Evolutionary conservation across 2,888 invertebrate genomes (phyloP), one percentile per base, ranked within the genome.

Genomic region (Thecocarcelia acutangulata): DNA sequence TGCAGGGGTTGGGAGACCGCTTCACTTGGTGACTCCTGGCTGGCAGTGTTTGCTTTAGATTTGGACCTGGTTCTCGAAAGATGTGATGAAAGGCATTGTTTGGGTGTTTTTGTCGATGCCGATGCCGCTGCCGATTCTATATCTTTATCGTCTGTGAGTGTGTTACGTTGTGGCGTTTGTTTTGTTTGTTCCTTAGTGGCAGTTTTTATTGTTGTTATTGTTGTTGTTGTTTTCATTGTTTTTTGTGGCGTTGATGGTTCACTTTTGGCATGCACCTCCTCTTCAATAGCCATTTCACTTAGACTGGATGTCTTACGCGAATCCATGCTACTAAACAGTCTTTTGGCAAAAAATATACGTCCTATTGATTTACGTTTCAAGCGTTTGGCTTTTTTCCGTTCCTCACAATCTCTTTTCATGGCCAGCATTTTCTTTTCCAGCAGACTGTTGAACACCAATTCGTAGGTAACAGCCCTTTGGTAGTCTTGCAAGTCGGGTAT

Each of bases 371-470:
- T 89, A 3, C 90, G 88, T 58, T 89, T 89, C 80, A 90, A 86
- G 54, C 88, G 87, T 83, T 90, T 90, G 24, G 89, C 87, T 17
- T 87, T 85, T 77, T 90, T 90, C 33, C 89, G 88, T 80, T 90
- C 90, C 85, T 91, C 91, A 63, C 90, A 90, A 68, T 91, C 91
- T 21, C 90, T 88, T 83, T 91, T 91, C 80, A 91, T 90, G 33
- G 90, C 90, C 83, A 89, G 86, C 86, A 91, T 88, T 86, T 91
- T 91, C 85, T 91, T 90, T 85, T 91, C 89, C 84, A 91, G 87
- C 75, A 91, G 86, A 17, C 89, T 87, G 80, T 88, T 88, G 73
- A 91, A 91, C n/a, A 91, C 88, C 12, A 90, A 88, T 83, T 91
- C 91, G 68, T 91, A 91, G 76, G 90, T 90, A 19, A 90, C 87